Evolutionary conservation across 2,113 vertebrate genomes (phyloP).

Genomic region (Oreotrochilus melanogaster): DNA sequence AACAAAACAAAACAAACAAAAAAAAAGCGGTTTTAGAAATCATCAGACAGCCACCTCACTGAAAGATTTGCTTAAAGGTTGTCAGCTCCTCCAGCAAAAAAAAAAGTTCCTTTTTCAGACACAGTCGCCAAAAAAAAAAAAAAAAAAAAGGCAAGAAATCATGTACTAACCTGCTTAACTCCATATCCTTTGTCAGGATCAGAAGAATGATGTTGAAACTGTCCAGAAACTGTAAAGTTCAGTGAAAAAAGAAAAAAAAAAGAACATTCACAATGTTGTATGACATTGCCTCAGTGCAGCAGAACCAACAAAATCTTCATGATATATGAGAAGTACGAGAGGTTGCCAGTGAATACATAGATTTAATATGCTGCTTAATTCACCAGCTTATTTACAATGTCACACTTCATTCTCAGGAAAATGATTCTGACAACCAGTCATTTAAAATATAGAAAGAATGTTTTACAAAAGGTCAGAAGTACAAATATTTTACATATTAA

Average conservation of each 20-base stretch:
- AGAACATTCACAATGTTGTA: slow-evolving; percentile 6
- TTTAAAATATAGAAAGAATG: slow-evolving; percentile 49
- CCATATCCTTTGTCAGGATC: not conserved
- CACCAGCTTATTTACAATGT: slow-evolving; percentile 58
- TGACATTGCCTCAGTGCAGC: slow-evolving; percentile 40
- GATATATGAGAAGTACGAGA: slow-evolving; percentile 58
- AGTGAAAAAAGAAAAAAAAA: slow-evolving; percentile 10
- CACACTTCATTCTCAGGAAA: slow-evolving; percentile 40
- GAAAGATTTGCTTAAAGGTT: not conserved
- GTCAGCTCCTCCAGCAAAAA: not conserved
- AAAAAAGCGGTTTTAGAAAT: not conserved
- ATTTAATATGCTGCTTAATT: slow-evolving; percentile 62
- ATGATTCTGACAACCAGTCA: slow-evolving; percentile 56
- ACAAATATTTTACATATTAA: slow-evolving; percentile 65
- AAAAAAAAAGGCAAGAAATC: not conserved
- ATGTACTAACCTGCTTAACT: not conserved
- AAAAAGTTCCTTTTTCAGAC: not conserved
- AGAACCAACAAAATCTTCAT: slow-evolving; percentile 48
- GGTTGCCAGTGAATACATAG: slow-evolving; percentile 44
- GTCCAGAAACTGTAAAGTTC: slow-evolving; percentile 22
- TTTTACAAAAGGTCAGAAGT: slow-evolving; percentile 73
- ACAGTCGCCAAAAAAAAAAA: not conserved
- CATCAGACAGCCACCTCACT: not conserved
- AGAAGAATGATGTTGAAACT: slow-evolving; percentile 32
- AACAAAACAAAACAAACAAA: too few relatives aligned